Evolutionary conservation across 2,113 vertebrate species (phyloP).

Genomic region (Girardinichthys multiradiatus): DNA sequence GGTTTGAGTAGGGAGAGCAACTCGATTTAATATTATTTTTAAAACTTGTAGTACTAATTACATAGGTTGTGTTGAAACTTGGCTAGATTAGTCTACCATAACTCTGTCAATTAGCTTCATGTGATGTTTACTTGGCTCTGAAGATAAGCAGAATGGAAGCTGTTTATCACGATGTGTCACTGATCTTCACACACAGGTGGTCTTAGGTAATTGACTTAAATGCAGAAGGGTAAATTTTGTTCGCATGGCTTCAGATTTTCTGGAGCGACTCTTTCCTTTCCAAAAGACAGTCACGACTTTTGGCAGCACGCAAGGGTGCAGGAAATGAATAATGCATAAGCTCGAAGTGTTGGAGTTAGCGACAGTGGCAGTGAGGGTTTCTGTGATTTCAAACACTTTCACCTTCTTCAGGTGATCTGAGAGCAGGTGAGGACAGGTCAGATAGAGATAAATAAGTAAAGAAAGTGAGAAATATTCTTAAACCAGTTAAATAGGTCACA

Average conservation of each 20-base stretch:
- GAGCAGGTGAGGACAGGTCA: slow-evolving; percentile 32
- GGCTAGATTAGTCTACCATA: not conserved
- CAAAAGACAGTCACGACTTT: slow-evolving; percentile 59
- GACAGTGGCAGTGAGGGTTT: slow-evolving; percentile 36
- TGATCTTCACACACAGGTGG: slow-evolving; percentile 13
- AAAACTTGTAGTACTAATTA: not conserved
- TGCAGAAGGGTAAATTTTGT: slow-evolving; percentile 26
- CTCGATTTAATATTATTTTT: not conserved
- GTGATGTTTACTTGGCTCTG: not conserved
- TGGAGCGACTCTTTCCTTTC: slow-evolving; percentile 25
- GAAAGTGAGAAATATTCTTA: not conserved
- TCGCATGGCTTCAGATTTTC: slow-evolving; percentile 55
- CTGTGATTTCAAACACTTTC: not conserved
- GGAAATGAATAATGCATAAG: slow-evolving; percentile 73
- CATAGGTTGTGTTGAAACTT: not conserved
- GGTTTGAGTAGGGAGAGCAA: not conserved
- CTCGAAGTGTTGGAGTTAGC: slow-evolving; percentile 61
- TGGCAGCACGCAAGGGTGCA: slow-evolving; percentile 53
- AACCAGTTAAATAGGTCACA: slow-evolving; percentile 9
- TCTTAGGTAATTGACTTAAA: slow-evolving; percentile 22
- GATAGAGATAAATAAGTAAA: not conserved
- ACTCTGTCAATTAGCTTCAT: not conserved
- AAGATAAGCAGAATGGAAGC: not conserved
- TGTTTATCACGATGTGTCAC: slow-evolving; percentile 18
- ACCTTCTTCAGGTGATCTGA: slow-evolving; percentile 17